Evolutionary conservation across 1,140 invertebrate species (phyloP), one percentile per base, ranked within the genome.

Genomic region (Chlorops oryzae): DNA sequence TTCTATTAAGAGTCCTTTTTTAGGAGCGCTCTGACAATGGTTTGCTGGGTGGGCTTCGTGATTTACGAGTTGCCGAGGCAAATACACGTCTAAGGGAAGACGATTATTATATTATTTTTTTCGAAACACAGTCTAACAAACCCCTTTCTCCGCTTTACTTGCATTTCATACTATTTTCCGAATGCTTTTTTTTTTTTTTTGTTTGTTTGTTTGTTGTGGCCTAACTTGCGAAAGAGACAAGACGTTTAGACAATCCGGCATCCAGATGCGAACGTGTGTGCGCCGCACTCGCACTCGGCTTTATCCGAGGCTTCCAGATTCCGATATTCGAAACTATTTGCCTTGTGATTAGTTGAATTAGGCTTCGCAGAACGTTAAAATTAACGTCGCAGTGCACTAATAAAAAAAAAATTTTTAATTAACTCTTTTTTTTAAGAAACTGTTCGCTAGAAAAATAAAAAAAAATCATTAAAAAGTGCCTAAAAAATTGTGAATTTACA

Each of bases 311-410:
- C 35, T 25, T 43, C 37, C 25, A 42, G 37, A 25, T 23, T 52
- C 39, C 34, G 17, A 39, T 24, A 47, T 32, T 47, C 37, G 23
- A 23, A 49, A 20, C 63, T 64, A 63, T 68, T 69, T 69, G 65
- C 65, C 65, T 68, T 64, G 59, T 69, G 65, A 68, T 68, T 68
- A 68, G 65, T 63, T 37, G n/a, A 3, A n/a, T n/a, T n/a, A n/a
- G 7, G 7, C 7, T 32, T 32, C n/a, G 28, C 7, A 32, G 28
- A 7, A n/a, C 7, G 28, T 32, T 32, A 32, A 9, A 32, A 7
- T 32, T 32, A 32, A 32, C 7, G n/a, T n/a, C 7, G n/a, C 28
- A 65, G 51, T 52, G 10, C 32, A 48, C 44, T 39, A 47, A 44
- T 58, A 54, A 39, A 55, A 50, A 38, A 9, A 23, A 50, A 55